A percentile compares a stretch with the other conserved stretches of the same genome.
phyloP scores from a whole-genome alignment of 2,113 vertebrate species.

The Mirounga angustirostris region DNA sequence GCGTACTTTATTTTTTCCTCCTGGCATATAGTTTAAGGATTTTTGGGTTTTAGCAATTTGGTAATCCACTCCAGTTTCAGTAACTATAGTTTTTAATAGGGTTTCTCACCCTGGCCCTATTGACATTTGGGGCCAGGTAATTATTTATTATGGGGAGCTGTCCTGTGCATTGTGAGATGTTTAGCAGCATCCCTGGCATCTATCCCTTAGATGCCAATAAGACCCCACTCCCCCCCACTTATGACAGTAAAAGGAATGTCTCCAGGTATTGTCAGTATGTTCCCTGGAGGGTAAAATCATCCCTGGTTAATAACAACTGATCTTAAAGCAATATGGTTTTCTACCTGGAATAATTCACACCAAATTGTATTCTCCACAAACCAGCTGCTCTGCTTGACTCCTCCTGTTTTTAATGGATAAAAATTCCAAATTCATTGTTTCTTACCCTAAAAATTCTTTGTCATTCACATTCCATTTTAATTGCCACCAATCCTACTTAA shows the following conservation, averaged over 20 bases:
- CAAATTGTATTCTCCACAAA: constrained; percentile 4
- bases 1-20: neutral
- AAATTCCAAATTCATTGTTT: neutral
- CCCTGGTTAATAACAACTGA: neutral
- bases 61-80: neutral
- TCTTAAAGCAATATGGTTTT: neutral
- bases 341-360: neutral
- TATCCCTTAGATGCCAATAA: neutral
- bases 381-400: neutral
- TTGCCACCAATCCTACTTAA: neutral
- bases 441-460: neutral
- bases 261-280: neutral
- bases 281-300: neutral
- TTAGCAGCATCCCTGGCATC: neutral
- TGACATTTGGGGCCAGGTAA: neutral
- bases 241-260: neutral
- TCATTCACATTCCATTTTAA: constrained; percentile 45
- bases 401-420: neutral
- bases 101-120: neutral
- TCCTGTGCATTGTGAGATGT: neutral
- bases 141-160: neutral
- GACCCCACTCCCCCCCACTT: neutral
- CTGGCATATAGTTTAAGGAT: neutral
- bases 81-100: neutral
- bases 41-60: constrained; percentile 26